Evolutionary conservation across 2,113 vertebrate species (phyloP).

Genomic region (Hippolais icterina): DNA sequence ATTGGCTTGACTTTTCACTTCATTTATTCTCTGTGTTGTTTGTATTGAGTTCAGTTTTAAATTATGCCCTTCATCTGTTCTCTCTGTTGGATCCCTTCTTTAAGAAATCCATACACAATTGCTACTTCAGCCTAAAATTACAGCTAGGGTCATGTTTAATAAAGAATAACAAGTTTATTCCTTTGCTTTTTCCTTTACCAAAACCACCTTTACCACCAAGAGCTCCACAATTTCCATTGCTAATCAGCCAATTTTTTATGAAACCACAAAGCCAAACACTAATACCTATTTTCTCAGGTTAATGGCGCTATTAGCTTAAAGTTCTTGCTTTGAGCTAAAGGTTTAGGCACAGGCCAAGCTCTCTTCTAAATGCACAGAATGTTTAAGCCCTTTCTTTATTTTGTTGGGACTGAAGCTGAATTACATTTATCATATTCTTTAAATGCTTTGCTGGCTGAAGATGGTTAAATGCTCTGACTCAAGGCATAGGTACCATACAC

Average conservation of each 20-base stretch:
- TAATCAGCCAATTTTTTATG: not conserved
- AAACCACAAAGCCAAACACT: not conserved
- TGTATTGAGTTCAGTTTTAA: not conserved
- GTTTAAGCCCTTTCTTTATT: not conserved
- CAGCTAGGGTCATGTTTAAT: not conserved
- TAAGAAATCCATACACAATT: not conserved
- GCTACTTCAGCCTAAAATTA: not conserved
- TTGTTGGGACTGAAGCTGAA: not conserved
- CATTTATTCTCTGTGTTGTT: not conserved
- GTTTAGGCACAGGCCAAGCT: not conserved
- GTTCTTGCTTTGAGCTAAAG: not conserved
- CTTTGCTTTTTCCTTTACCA: not conserved
- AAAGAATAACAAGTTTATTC: not conserved
- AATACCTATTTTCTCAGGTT: not conserved
- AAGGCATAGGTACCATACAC: rapidly evolving
- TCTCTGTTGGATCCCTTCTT: not conserved
- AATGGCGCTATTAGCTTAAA: not conserved
- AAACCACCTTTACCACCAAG: not conserved
- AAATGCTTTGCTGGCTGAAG: not conserved
- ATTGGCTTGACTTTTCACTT: not conserved
- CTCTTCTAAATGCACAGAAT: not conserved
- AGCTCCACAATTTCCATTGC: not conserved
- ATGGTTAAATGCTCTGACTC: not conserved
- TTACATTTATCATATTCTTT: not conserved
- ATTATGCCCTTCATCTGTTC: not conserved